phyloP scores from a whole-genome alignment of 2,888 invertebrate species.

The Odontocerum albicorne region DNA sequence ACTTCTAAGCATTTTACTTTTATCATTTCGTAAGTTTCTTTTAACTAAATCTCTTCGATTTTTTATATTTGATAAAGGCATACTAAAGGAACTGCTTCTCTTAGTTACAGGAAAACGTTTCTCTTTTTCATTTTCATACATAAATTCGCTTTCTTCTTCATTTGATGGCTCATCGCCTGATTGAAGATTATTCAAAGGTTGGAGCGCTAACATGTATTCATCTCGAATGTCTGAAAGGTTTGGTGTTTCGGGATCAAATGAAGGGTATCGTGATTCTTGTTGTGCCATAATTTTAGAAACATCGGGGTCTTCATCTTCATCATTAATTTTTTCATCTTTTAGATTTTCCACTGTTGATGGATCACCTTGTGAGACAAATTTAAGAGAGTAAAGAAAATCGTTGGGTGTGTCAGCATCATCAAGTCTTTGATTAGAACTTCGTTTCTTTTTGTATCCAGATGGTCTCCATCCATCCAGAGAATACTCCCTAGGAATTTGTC shows the following conservation, averaged over 20 bases:
- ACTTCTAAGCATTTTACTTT: conserved; percentile 39
- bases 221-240: conserved; percentile 27
- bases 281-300: conserved; percentile 29
- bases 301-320: conserved; percentile 34
- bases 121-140: conserved; percentile 47
- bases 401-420: conserved; percentile 29
- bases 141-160: conserved; percentile 44
- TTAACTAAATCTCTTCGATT: conserved; percentile 32
- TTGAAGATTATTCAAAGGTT: conserved; percentile 52
- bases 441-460: conserved; percentile 55
- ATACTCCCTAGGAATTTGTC: conserved; percentile 39
- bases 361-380: conserved; percentile 32
- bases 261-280: conserved; percentile 21
- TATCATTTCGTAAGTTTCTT: conserved; percentile 41
- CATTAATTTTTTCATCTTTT: conserved; percentile 30
- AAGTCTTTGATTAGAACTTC: conserved; percentile 44
- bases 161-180: conserved; percentile 42
- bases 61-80: conserved; percentile 17
- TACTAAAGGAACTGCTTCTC: conserved; percentile 53
- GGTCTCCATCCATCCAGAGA: conserved; percentile 48
- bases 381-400: conserved; percentile 33
- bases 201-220: conserved; percentile 46
- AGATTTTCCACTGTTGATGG: conserved; percentile 32
- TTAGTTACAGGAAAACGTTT: conserved; percentile 71
- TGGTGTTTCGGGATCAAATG: conserved; percentile 15